These are phyloP conservation scores for Anoplolepis gracilipes DNA, from an alignment of 1,140 invertebrate species.

Conservation along the genomic window DNA sequence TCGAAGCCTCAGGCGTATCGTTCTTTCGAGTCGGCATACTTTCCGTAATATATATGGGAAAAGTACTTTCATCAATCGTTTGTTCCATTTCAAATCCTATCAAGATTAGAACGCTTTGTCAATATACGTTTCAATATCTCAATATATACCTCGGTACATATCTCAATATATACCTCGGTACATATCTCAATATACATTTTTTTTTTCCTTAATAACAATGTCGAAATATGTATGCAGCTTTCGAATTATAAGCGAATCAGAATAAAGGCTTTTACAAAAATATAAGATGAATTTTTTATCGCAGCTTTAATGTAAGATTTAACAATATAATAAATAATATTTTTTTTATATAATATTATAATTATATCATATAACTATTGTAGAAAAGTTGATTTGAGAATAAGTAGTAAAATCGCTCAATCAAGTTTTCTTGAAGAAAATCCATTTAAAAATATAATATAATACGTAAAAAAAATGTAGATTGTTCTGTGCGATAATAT, in stretches of 20 bases:
- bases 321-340: too few relatives aligned
- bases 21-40: constrained; percentile 32
- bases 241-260: not conserved
- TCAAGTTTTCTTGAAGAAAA: not conserved
- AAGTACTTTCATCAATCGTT: not conserved
- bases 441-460: not conserved
- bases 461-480: not conserved
- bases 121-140: not conserved
- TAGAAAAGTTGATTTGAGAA: not conserved
- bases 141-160: too few relatives aligned
- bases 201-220: not conserved
- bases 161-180: not conserved
- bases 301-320: not conserved
- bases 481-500: not conserved
- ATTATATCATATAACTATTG: too few relatives aligned
- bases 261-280: not conserved
- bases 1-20: not conserved
- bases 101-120: constrained; percentile 4
- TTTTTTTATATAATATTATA: too few relatives aligned
- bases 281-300: not conserved
- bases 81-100: constrained; percentile 9
- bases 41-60: constrained; percentile 20
- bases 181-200: not conserved
- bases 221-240: not conserved
- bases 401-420: not conserved